Evolutionary conservation across 2,888 invertebrate species (phyloP).

Genomic region (Theodoxus fluviatilis): DNA sequence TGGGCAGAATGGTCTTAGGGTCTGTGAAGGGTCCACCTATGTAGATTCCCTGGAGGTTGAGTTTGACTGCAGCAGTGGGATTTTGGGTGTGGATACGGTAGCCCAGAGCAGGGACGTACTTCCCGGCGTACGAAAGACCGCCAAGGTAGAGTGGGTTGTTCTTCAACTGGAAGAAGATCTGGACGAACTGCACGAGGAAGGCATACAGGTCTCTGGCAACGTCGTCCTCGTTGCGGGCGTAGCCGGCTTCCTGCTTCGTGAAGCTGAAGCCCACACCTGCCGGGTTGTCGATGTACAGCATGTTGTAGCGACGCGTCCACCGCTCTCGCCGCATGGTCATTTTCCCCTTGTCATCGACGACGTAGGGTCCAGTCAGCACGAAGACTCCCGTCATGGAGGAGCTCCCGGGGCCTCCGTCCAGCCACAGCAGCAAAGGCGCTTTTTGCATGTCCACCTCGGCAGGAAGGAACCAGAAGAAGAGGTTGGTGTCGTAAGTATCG

Average conservation of each 20-base stretch:
- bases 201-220: conserved; percentile 82
- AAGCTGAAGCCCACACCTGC: conserved; percentile 85
- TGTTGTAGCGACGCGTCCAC: conserved; percentile 81
- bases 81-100: conserved; percentile 57
- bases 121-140: conserved; percentile 71
- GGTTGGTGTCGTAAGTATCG: conserved; percentile 77
- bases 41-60: conserved; percentile 58
- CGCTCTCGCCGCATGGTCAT: conserved; percentile 38
- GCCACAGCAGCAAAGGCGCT: conserved; percentile 65
- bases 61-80: conserved; percentile 37
- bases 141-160: conserved; percentile 81
- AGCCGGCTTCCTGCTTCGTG: conserved; percentile 79
- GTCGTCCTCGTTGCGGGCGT: conserved; percentile 79
- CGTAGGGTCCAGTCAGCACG: conserved; percentile 83
- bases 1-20: too few species aligned
- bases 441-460: conserved; percentile 69
- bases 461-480: conserved; percentile 93
- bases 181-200: conserved; percentile 76
- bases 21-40: too few species aligned
- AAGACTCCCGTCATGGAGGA: conserved; percentile 65
- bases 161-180: conserved; percentile 79
- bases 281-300: conserved; percentile 91
- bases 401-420: conserved; percentile 66
- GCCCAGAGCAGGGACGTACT: conserved; percentile 78
- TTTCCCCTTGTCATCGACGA: conserved; percentile 66